Evolutionary conservation across 2,888 invertebrate species (phyloP).

Genomic region (Meiosimyza platycephala): DNA sequence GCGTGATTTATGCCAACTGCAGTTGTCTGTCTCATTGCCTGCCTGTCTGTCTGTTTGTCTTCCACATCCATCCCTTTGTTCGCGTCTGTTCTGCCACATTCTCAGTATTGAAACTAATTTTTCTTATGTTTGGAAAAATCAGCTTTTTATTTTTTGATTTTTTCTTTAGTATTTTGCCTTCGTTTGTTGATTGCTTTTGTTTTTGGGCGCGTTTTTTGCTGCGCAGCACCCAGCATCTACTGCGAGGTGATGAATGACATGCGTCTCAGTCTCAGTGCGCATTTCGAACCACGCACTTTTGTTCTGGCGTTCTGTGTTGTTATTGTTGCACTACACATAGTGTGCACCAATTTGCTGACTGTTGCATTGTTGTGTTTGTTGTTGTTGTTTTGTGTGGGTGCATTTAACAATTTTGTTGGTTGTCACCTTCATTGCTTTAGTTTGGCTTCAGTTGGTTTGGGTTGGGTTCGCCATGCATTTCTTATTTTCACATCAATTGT

Average conservation of each 20-base stretch:
- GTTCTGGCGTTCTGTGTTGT: background rate
- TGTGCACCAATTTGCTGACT: constrained; percentile 25
- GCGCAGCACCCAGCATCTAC: constrained; percentile 19
- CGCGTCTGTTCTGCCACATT: constrained; percentile 15
- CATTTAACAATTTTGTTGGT: constrained; percentile 26
- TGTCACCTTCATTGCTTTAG: constrained; percentile 23
- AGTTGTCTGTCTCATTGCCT: constrained; percentile 16
- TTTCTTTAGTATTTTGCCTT: constrained; percentile 3
- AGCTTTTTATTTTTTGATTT: constrained; percentile 8
- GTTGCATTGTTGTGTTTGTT: constrained; percentile 15
- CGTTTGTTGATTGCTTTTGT: constrained; percentile 13
- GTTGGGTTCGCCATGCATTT: constrained; percentile 20
- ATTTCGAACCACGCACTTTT: constrained; percentile 28
- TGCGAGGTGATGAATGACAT: constrained; percentile 46
- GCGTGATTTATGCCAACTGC: constrained; percentile 34
- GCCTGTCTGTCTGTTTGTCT: constrained; percentile 3
- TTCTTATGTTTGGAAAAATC: constrained; percentile 28
- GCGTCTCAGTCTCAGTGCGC: constrained; percentile 46
- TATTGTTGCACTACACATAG: background rate
- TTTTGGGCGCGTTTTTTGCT: constrained; percentile 19
- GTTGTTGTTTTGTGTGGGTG: constrained; percentile 33
- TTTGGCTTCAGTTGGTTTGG: constrained; percentile 23
- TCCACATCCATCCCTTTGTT: background rate
- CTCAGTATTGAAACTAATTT: constrained; percentile 19
- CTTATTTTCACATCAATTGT: too few relatives aligned